These are phyloP conservation scores for Cephus rjabovi DNA, from an alignment of 2,888 invertebrate species.

Conservation along the genomic window DNA sequence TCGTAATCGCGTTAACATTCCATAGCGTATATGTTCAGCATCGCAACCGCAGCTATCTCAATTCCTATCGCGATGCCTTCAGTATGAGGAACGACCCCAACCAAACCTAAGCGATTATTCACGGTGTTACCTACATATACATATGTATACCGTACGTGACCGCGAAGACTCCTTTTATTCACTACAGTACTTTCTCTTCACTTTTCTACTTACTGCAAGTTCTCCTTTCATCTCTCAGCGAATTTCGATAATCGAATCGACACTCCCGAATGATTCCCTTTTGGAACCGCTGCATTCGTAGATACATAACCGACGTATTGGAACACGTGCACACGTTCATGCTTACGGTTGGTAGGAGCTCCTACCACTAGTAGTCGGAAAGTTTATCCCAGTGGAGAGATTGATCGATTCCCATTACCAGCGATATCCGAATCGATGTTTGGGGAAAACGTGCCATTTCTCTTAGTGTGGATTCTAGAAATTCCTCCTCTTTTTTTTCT, in stretches of 20 bases:
- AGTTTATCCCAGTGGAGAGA: background rate
- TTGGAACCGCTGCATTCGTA: background rate
- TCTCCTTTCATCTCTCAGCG: background rate
- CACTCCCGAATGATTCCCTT: background rate
- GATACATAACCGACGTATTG: background rate
- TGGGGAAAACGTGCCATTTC: background rate
- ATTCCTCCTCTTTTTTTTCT: background rate
- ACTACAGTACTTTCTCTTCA: background rate
- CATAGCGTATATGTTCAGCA: conserved; percentile 16
- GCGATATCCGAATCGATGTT: background rate
- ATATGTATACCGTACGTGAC: background rate
- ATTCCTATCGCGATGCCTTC: conserved; percentile 11
- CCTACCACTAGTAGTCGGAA: background rate
- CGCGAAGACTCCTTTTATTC: background rate
- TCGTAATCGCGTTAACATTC: conserved; percentile 50
- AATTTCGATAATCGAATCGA: background rate
- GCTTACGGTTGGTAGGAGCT: background rate
- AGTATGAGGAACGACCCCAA: background rate
- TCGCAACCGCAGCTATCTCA: conserved; percentile 25
- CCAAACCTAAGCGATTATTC: background rate
- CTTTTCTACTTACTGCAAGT: background rate
- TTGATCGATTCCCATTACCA: background rate
- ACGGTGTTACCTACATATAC: background rate
- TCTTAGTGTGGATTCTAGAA: background rate
- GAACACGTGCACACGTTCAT: background rate